These are phyloP conservation scores for Leucosticte australis DNA, from an alignment of 2,113 vertebrate species.

Conservation along the genomic window DNA sequence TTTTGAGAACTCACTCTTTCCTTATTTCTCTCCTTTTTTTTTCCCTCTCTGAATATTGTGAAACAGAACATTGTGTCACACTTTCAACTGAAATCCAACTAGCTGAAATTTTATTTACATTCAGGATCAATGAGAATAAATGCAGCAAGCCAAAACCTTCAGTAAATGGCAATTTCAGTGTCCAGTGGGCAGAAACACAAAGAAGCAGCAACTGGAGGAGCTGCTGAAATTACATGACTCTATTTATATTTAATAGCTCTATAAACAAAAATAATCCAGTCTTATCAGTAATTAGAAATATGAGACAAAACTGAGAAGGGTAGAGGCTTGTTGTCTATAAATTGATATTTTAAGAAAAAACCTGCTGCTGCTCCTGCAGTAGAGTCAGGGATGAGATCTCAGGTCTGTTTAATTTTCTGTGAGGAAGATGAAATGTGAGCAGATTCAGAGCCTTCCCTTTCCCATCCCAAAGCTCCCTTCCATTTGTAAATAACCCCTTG, in stretches of 20 bases:
- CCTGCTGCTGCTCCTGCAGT: neutral
- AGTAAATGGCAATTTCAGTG: conserved; percentile 1
- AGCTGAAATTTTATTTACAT: conserved; percentile 42
- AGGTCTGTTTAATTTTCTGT: neutral
- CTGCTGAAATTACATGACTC: neutral
- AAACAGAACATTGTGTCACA: neutral
- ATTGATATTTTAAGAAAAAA: neutral
- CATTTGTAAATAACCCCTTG: neutral
- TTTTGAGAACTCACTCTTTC: neutral
- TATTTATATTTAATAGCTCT: neutral
- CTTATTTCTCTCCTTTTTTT: neutral
- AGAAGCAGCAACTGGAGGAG: neutral
- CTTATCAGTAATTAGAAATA: neutral
- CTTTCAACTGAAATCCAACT: neutral
- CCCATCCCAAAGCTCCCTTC: neutral
- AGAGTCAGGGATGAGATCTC: neutral
- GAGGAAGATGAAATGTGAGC: neutral
- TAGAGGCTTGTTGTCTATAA: neutral
- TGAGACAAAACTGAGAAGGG: neutral
- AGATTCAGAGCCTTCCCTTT: neutral
- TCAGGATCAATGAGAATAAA: neutral
- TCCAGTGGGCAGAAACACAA: neutral
- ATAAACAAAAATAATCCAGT: neutral
- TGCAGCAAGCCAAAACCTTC: neutral
- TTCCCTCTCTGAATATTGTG: neutral